Base-by-base conservation (phyloP, 2,113 vertebrate species). In the Tringa solitaria region DNA sequence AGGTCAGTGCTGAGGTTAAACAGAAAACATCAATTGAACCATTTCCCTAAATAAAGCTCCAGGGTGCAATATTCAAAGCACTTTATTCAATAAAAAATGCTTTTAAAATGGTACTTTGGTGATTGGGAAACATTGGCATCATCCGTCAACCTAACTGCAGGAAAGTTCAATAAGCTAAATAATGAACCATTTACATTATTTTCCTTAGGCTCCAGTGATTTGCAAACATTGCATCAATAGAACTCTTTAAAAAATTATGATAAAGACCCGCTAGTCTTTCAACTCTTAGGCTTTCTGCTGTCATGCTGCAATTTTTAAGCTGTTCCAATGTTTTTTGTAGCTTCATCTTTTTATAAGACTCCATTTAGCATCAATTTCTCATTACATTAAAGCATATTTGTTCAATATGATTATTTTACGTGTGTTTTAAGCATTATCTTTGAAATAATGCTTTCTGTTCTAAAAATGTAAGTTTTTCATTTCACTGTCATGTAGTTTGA, bases 191-290 rank as follows among this genome's bases (percentile, higher is more conserved):
- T 98, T 97, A 97, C 98, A 98, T 98, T 97, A 97, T 97, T 97
- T 97, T 98, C 97, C 98, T 95, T 96, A 97, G 98, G 97, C 98
- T 98, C 88, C 84, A 95, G 97, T 97, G 96, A 97, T 96, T 97
- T 96, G 93, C 97, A 97, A 98, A 98, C 95, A 97, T 89, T 95
- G 96, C 98, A 98, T 98, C 97, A 97, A 98, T 97, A 98, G 89
- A 94, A 95, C 95, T 98, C 97, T 97, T 98, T 88, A 98, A 98
- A 99, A 99, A 99, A 98, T 98, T 98, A 99, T 98, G 98, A 99
- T 97, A 98, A 98, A 97, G 96, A 97, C 98, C 95, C 98, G 97
- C 97, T 95, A 93, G 27, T 93, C 79, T 96, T 97, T 89, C 74
- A 94, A 94, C 65, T 93, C 83, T 80, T 45, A 70, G 69, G 85